Conservation (phyloP, 2,888 invertebrate species). For the Temnothorax ravouxi region DNA sequence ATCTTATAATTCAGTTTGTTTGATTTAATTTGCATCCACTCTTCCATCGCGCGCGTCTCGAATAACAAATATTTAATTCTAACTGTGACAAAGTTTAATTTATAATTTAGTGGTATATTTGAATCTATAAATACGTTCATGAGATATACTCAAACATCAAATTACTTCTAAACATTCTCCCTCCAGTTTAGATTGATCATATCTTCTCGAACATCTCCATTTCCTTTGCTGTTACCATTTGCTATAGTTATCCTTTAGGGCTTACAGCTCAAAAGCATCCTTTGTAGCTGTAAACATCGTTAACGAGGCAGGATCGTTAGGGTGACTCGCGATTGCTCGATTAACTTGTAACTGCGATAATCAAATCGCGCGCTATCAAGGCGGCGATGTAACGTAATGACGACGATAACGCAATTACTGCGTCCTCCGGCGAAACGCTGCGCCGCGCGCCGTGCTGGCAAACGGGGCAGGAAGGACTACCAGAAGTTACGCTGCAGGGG, state of each 20-base stretch:
- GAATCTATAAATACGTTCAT: not conserved
- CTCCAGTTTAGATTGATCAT: not conserved
- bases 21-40: not conserved
- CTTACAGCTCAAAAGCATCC: not conserved
- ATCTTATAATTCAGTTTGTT: not conserved
- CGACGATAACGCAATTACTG: constrained; percentile 43
- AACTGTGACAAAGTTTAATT: not conserved
- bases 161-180: not conserved
- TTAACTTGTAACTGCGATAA: constrained; percentile 52
- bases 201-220: not conserved
- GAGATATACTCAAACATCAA: not conserved
- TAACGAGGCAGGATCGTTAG: constrained; percentile 33
- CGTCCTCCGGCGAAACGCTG: constrained; percentile 31
- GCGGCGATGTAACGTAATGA: constrained; percentile 47
- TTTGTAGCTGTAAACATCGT: constrained; percentile 33
- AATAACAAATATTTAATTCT: not conserved
- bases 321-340: constrained; percentile 26
- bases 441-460: not conserved
- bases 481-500: constrained; percentile 46
- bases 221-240: not conserved
- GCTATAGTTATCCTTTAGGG: not conserved
- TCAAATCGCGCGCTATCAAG: constrained; percentile 52
- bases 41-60: not conserved
- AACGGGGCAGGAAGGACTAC: constrained; percentile 35
- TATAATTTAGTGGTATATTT: not conserved